Percentiles rank a stretch among this genome's conserved stretches.
phyloP scores from a whole-genome alignment of 2,113 vertebrate species.

The Xiphophorus couchianus region DNA sequence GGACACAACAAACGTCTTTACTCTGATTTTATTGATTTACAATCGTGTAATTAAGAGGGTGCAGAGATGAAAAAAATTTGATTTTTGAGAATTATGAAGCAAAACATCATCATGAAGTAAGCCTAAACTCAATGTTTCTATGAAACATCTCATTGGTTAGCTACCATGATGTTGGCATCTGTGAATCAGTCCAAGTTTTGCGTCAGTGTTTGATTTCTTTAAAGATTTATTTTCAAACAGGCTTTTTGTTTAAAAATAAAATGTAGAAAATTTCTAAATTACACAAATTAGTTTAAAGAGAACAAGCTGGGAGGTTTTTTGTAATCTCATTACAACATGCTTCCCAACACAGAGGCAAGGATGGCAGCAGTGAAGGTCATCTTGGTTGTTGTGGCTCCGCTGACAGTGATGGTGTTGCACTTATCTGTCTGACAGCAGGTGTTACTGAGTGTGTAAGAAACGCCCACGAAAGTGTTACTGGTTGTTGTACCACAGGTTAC shows the following conservation, averaged over 20 bases:
- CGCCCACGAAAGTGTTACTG: background rate
- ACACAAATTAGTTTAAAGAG: background rate
- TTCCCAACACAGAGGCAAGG: constrained; percentile 52
- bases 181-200: background rate
- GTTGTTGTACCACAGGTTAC: rapidly evolving
- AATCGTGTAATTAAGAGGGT: constrained; percentile 3
- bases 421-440: constrained; percentile 46
- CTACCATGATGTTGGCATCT: constrained; percentile 17
- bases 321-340: constrained; percentile 32
- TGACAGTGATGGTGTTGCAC: constrained; percentile 19
- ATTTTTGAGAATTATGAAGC: constrained; percentile 1
- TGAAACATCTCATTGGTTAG: constrained; percentile 60
- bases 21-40: background rate
- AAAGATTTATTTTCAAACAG: background rate
- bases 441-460: constrained; percentile 31
- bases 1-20: background rate
- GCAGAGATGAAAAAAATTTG: constrained; percentile 36
- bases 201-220: background rate
- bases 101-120: constrained; percentile 28
- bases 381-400: constrained; percentile 42
- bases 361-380: constrained; percentile 48
- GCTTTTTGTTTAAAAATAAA: background rate
- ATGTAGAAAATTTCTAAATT: background rate
- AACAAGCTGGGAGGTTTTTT: background rate
- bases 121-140: constrained; percentile 56